These are phyloP conservation scores for Epinephelus cyanopodus DNA, from an alignment of 2,113 vertebrate genomes.

Conservation along the genomic window DNA sequence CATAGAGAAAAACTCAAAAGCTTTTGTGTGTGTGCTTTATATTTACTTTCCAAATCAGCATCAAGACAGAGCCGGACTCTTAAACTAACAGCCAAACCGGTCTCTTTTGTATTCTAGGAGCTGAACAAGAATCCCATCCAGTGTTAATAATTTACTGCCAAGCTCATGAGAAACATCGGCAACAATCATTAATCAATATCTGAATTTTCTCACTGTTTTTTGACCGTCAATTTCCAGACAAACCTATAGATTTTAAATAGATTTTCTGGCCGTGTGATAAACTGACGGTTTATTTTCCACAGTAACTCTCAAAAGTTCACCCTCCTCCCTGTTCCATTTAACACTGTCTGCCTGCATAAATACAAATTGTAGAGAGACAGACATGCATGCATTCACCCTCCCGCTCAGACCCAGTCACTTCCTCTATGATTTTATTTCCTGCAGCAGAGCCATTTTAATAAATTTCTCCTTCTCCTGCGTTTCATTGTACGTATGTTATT, in stretches of 20 bases:
- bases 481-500: neutral
- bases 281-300: neutral
- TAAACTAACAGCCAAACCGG: conserved; percentile 2
- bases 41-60: conserved; percentile 57
- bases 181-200: neutral
- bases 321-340: conserved; percentile 19
- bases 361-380: conserved; percentile 8
- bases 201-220: neutral
- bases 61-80: conserved; percentile 21
- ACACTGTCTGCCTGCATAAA: conserved; percentile 19
- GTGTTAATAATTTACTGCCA: neutral
- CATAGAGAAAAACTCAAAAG: conserved; percentile 47
- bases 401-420: conserved; percentile 25
- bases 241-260: neutral
- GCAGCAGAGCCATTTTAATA: conserved; percentile 47
- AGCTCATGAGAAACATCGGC: neutral
- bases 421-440: conserved; percentile 55
- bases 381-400: conserved; percentile 30
- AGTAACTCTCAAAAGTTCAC: conserved; percentile 2
- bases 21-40: conserved; percentile 28
- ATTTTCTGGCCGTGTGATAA: neutral
- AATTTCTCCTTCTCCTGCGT: conserved; percentile 38
- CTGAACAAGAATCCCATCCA: neutral
- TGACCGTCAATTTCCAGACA: neutral
- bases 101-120: conserved; percentile 14